These are phyloP conservation scores for Xiphophorus hellerii DNA, from an alignment of 2,113 vertebrate genomes.

Conservation along the genomic window DNA sequence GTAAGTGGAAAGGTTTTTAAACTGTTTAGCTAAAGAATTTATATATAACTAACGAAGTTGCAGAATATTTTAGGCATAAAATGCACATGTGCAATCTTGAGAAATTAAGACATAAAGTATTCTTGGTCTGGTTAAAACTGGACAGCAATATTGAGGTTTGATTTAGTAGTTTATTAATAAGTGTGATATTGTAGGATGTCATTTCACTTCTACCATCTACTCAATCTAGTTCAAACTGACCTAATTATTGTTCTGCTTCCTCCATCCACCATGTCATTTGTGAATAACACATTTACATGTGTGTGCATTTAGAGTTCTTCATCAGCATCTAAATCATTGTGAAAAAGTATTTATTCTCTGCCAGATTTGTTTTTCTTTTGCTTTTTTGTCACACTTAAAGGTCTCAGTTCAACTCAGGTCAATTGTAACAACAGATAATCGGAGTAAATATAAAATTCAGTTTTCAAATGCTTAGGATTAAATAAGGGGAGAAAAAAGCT, in stretches of 20 bases:
- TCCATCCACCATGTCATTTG: not conserved
- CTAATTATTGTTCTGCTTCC: not conserved
- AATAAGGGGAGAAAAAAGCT: not conserved
- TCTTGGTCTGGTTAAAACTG: no score
- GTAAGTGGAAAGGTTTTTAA: no score
- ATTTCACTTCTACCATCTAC: not conserved
- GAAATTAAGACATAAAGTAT: no score
- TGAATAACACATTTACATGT: not conserved
- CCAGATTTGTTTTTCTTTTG: not conserved
- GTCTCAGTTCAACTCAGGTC: not conserved
- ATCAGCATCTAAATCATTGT: not conserved
- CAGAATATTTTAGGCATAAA: not conserved
- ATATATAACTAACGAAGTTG: no score
- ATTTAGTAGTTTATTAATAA: not conserved
- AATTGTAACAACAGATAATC: not conserved
- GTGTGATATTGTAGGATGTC: no score
- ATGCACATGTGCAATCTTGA: not conserved
- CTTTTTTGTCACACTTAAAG: not conserved
- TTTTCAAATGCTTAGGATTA: not conserved
- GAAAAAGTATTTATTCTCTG: not conserved
- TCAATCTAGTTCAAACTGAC: not conserved
- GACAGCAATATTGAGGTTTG: not conserved
- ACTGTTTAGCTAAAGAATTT: no score
- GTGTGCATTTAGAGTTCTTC: not conserved
- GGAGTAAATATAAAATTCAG: not conserved